Evolutionary conservation across 2,797 vertebrate species (phyloP).

Genomic region (Cyprinodon diabolis): DNA sequence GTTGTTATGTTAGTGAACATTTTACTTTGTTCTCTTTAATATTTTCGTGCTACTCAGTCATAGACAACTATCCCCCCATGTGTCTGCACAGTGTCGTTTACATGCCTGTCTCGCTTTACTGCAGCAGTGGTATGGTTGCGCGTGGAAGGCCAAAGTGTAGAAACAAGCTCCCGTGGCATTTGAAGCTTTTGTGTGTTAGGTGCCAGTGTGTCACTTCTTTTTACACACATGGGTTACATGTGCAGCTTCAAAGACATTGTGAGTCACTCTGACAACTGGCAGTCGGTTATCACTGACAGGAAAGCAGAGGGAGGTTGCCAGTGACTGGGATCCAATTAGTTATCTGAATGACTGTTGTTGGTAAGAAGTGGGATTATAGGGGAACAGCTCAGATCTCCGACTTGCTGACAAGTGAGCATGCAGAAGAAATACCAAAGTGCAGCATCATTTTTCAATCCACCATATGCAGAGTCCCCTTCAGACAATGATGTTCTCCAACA

Average conservation of each 20-base stretch:
- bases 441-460: constrained; percentile 1
- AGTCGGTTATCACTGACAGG: constrained; percentile 57
- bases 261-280: constrained; percentile 50
- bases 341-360: constrained; percentile 26
- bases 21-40: constrained; percentile 56
- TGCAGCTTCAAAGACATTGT: constrained; percentile 61
- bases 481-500: not conserved
- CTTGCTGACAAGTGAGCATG: constrained; percentile 5
- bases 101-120: constrained; percentile 72
- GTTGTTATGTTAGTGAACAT: constrained; percentile 24
- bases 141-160: constrained; percentile 62
- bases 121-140: constrained; percentile 73
- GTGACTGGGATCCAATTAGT: constrained; percentile 36
- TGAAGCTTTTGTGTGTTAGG: constrained; percentile 20
- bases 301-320: constrained; percentile 46
- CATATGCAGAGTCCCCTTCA: too few species aligned
- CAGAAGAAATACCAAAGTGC: constrained; percentile 5
- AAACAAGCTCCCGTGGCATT: constrained; percentile 53
- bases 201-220: constrained; percentile 32
- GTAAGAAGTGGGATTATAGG: constrained; percentile 16
- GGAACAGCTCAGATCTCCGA: constrained; percentile 13
- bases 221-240: constrained; percentile 69
- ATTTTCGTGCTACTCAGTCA: constrained; percentile 69
- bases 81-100: constrained; percentile 85
- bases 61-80: constrained; percentile 81